These are phyloP conservation scores for Ciconia maguari DNA, from an alignment of 2,113 vertebrate species.

Conservation along the genomic window DNA sequence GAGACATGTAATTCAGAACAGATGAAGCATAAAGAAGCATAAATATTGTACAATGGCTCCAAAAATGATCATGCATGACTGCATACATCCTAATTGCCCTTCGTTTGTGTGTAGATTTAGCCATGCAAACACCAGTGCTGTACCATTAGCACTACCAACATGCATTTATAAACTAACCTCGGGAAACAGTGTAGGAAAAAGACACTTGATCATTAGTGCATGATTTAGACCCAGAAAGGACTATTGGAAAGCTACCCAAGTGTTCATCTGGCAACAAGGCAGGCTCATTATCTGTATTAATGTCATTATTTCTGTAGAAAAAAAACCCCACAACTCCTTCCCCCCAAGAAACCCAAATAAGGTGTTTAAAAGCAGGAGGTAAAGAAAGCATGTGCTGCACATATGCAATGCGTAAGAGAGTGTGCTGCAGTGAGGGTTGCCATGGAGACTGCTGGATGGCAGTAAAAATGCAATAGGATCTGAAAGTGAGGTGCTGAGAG, in stretches of 20 bases:
- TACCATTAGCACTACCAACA: not conserved
- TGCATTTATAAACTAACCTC: not conserved
- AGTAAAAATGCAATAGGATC: not conserved
- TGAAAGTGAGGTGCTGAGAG: not conserved
- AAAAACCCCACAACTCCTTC: not conserved
- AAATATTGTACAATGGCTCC: conserved; percentile 24
- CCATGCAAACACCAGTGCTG: not conserved
- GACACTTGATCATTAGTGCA: not conserved
- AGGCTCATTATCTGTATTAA: not conserved
- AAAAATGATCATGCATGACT: conserved; percentile 1
- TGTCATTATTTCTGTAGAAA: not conserved
- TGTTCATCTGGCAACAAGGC: not conserved
- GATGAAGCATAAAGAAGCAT: conserved; percentile 28
- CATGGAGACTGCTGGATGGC: conserved; percentile 46
- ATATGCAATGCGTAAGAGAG: not conserved
- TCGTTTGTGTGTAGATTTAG: not conserved
- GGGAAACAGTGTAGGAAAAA: not conserved
- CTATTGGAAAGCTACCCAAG: not conserved
- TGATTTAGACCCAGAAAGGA: not conserved
- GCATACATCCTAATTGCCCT: conserved; percentile 6
- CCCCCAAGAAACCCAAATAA: not conserved
- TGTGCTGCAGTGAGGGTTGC: conserved; percentile 22
- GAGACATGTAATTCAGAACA: not conserved
- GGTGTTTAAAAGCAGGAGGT: not conserved
- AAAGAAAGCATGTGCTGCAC: not conserved